phyloP scores from a whole-genome alignment of 2,797 vertebrate species.

The Sciaenops ocellatus region DNA sequence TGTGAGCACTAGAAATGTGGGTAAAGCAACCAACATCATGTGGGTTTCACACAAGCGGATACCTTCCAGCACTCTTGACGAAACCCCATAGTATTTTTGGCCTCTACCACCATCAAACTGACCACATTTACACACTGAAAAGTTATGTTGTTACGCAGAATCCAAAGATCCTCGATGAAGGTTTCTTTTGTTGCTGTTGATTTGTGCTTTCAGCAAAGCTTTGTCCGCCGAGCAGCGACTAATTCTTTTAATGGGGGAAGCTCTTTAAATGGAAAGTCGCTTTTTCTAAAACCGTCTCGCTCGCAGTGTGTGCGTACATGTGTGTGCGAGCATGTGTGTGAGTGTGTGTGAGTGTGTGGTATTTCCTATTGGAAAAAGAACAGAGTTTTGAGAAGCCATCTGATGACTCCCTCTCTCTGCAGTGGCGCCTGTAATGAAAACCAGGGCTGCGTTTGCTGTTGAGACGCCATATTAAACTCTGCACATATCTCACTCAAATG shows the following conservation, averaged over 20 bases:
- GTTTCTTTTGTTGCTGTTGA: slow-evolving; percentile 21
- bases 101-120: slow-evolving; percentile 11
- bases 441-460: slow-evolving; percentile 70
- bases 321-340: slow-evolving; percentile 19
- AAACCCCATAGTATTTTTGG: slow-evolving; percentile 10
- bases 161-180: slow-evolving; percentile 2
- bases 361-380: slow-evolving; percentile 82
- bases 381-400: slow-evolving; percentile 78
- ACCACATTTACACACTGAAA: slow-evolving; percentile 32
- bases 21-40: slow-evolving; percentile 18
- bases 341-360: slow-evolving; percentile 74
- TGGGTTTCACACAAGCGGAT: slow-evolving; percentile 33
- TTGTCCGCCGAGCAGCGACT: slow-evolving; percentile 42
- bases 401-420: slow-evolving; percentile 76
- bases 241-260: slow-evolving; percentile 31
- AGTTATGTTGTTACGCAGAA: slow-evolving; percentile 10
- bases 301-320: slow-evolving; percentile 16
- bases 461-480: slow-evolving; percentile 64
- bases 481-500: slow-evolving; percentile 59
- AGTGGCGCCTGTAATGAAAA: slow-evolving; percentile 81
- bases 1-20: slow-evolving; percentile 6
- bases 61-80: slow-evolving; percentile 33
- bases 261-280: slow-evolving; percentile 58
- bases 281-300: slow-evolving; percentile 40
- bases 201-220: slow-evolving; percentile 26